Percentiles rank a stretch among this genome's conserved stretches.
These are phyloP conservation scores for Erythrolamprus reginae DNA, from an alignment of 2,113 vertebrate species.

Conservation along the genomic window DNA sequence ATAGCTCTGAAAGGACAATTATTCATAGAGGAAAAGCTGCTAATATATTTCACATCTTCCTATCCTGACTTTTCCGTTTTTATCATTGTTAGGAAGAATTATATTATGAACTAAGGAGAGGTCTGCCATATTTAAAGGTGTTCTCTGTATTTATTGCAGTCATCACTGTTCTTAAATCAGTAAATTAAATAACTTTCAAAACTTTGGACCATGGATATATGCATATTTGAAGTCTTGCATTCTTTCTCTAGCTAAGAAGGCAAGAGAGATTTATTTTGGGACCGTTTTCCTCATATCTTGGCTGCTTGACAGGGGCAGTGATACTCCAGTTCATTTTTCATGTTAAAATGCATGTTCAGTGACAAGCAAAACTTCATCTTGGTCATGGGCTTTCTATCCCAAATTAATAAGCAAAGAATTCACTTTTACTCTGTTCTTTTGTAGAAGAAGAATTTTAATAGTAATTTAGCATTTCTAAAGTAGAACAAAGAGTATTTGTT, in stretches of 20 bases:
- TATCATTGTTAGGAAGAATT: background rate
- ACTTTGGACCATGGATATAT: background rate
- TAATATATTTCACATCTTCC: slow-evolving; percentile 18
- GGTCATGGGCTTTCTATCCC: background rate
- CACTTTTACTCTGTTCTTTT: background rate
- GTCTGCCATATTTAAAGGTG: background rate
- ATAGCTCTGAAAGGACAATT: background rate
- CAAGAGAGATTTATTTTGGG: slow-evolving; percentile 10
- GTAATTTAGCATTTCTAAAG: background rate
- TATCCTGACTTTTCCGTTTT: background rate
- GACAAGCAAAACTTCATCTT: background rate
- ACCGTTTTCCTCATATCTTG: background rate
- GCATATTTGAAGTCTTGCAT: background rate
- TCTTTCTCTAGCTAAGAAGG: background rate
- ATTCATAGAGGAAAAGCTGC: background rate
- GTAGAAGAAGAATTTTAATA: background rate
- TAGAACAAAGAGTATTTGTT: background rate
- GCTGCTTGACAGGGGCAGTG: background rate
- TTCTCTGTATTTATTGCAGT: background rate
- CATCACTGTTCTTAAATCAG: background rate
- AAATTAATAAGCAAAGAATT: background rate
- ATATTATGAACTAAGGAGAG: background rate
- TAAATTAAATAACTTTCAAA: background rate
- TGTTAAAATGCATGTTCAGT: background rate
- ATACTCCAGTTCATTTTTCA: background rate